Percentiles rank a stretch among this genome's conserved stretches.
Evolutionary conservation across 2,797 vertebrate genomes (phyloP).

Genomic region (Fratercula arctica): DNA sequence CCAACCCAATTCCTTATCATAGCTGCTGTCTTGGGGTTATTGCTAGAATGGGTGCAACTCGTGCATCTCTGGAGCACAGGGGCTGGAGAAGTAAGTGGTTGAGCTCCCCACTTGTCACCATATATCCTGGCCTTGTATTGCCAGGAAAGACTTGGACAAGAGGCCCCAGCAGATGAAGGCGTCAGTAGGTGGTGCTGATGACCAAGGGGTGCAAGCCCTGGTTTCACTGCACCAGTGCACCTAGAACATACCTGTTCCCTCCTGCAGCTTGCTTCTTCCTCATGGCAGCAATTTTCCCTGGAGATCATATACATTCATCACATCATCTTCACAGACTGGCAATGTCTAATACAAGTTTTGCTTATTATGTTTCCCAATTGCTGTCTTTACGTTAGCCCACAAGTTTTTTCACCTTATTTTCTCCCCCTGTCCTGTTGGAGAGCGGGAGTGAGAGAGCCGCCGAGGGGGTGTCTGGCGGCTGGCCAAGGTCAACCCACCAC

Average conservation of each 20-base stretch:
- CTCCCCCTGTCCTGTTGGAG: background rate
- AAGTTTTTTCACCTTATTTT: background rate
- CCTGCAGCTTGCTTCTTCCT: background rate
- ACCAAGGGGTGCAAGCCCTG: background rate
- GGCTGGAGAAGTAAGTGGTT: background rate
- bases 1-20: fast-evolving
- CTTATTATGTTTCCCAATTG: fast-evolving
- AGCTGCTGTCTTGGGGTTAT: background rate
- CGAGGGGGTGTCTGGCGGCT: background rate
- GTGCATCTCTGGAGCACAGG: too few species aligned
- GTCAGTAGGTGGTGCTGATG: slow-evolving; percentile 24
- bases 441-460: background rate
- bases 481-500: background rate
- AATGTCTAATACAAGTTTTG: background rate
- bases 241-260: background rate
- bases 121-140: background rate
- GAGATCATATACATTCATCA: background rate
- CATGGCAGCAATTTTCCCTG: background rate
- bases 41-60: background rate
- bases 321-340: fast-evolving
- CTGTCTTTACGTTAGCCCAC: background rate
- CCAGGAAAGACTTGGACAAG: background rate
- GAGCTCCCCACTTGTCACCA: background rate
- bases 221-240: background rate
- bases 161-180: background rate